Evolutionary conservation across 2,113 vertebrate genomes (phyloP), one percentile per base, ranked within the genome.

Genomic region (Thamnaconus septentrionalis): DNA sequence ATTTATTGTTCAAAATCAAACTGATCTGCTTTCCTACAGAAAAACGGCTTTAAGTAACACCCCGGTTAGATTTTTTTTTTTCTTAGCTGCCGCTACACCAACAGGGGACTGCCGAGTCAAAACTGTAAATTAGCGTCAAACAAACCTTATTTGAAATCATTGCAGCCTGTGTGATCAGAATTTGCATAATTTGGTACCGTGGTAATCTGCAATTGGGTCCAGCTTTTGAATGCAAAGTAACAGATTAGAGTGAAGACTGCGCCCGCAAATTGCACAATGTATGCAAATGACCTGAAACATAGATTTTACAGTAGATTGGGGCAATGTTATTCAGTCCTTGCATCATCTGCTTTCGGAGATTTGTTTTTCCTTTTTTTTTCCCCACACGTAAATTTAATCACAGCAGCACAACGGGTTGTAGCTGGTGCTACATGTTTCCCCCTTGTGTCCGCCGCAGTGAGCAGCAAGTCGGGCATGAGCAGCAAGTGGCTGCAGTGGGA

Each of bases 161-260:
- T 7, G 12, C 45, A 43, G 51, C 40, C 61, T 64, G 53, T 58
- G 61, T 40, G 51, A 8, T 60, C n/a, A 56, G 59, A 40, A 65
- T 73, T 53, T 39, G 42, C 53, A 53, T 6, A 46, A 31, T 31
- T 31, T 59, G 56, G 42, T 51, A 4, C 31, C 48, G 44, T 53
- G 57, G 39, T 73, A 48, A 84, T 57, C 70, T 67, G 56, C 53
- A 57, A 58, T 71, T 61, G 61, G 41, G 42, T 73, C 63, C 60
- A 41, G 67, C 8, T 60, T 71, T 70, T 78, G 61, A 60, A 74
- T 76, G 56, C 42, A 62, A 61, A 72, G 41, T 69, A 45, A 44
- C n/a, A 60, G 64, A 79, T 75, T 18, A 46, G 47, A 49, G 61
- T 48, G 61, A 66, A 55, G 8, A 41, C 70, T 75, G 10, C 4